Base-by-base conservation (phyloP, 1,140 invertebrate genomes). In the Holotrichia oblita region DNA sequence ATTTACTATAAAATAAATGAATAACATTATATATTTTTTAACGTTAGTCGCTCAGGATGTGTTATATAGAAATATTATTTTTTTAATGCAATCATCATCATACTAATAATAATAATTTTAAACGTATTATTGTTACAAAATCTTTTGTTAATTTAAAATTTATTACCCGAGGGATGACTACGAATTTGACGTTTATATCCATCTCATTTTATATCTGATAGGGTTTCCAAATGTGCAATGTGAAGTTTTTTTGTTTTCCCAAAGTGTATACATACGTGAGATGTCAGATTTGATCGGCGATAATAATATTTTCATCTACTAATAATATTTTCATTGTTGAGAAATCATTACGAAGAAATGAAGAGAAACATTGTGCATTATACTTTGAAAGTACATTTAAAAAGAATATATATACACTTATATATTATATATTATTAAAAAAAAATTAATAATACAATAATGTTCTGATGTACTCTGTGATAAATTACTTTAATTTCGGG, bases 381-480 rank as follows among this genome's bases (percentile, higher is more conserved):
- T n/a, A 69, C 20, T 69, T 69, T 69, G 6, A 69, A 34, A 69
- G 22, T 34, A 34, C 27, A 34, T 34, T 34, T 34, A 2, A 2
- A 34, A 34, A 34, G 4, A 34, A 34, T n/a, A 34, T 34, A 34
- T 34, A 34, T 34, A 34, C 27, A n/a, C n/a, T n/a, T n/a, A n/a
- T n/a, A n/a, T n/a, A n/a, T 34, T 34, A 69, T 24, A 69, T 24
- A 27, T 69, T 34, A 34, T 34, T 34, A 34, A 69, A 69, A 69
- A 27, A 4, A 69, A 12, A n/a, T n/a, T n/a, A n/a, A n/a, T n/a
- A n/a, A 69, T 22, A 69, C 22, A 69, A 69, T 69, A 69, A 69
- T 22, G 61, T 69, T 69, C 61, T 69, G 61, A 69, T n/a, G 27
- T 69, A 69, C 61, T 69, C 61, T 69, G 61, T 69, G 61, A 69